Evolutionary conservation across 2,797 vertebrate species (phyloP).

Genomic region (Vireo griseus): DNA sequence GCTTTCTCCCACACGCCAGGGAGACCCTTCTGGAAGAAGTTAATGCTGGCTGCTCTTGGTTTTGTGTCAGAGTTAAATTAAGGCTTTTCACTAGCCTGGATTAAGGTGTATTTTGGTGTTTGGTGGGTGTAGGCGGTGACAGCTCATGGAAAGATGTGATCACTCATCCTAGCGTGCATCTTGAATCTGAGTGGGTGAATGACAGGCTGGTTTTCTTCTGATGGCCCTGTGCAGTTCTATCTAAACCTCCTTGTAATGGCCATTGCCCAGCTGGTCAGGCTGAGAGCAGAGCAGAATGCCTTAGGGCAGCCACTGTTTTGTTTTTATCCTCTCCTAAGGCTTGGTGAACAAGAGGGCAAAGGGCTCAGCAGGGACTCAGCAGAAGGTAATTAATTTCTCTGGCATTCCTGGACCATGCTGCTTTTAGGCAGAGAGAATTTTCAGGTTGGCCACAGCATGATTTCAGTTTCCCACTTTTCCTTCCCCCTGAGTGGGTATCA

Average conservation of each 20-base stretch:
- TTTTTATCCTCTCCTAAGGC: neutral
- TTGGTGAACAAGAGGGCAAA: neutral
- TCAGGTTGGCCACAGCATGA: neutral
- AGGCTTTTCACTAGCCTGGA: neutral
- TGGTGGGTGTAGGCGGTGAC: neutral
- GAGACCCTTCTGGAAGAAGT: neutral
- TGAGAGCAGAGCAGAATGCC: neutral
- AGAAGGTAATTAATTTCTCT: neutral
- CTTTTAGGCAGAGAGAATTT: neutral
- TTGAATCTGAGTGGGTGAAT: neutral
- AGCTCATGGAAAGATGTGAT: neutral
- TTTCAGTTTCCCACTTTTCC: neutral
- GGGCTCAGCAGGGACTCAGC: neutral
- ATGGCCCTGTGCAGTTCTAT: neutral
- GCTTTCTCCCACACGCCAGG: neutral
- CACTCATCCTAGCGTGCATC: neutral
- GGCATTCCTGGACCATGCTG: neutral
- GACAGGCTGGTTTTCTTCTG: neutral
- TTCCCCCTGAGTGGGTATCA: neutral
- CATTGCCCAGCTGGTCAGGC: neutral
- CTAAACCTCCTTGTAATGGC: neutral
- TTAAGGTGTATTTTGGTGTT: constrained; percentile 10
- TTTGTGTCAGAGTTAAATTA: neutral
- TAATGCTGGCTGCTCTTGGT: neutral
- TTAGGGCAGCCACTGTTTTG: neutral